Percentiles rank a stretch among this genome's conserved stretches.
Conservation (phyloP, 2,113 vertebrate species). For the Egretta garzetta region DNA sequence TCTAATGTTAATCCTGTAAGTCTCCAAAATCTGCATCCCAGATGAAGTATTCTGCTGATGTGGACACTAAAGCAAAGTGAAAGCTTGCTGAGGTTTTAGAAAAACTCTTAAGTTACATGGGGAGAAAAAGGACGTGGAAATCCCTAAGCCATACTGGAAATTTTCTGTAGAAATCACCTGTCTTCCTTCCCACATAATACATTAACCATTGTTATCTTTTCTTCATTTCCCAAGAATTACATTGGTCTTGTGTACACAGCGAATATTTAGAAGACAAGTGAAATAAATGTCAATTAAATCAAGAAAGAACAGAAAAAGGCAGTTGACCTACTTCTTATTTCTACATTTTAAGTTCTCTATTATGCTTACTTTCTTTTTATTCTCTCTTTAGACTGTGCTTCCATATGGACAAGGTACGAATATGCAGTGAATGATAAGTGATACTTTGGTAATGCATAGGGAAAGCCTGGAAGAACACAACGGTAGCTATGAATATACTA, state of each 20-base stretch:
- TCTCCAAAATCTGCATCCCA: background rate
- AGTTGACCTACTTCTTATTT: background rate
- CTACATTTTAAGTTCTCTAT: background rate
- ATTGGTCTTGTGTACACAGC: background rate
- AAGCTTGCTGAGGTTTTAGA: background rate
- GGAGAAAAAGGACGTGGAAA: background rate
- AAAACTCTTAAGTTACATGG: background rate
- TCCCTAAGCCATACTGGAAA: background rate
- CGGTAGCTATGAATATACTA: background rate
- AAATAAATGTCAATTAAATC: background rate
- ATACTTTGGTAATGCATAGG: background rate
- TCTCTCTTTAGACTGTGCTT: background rate
- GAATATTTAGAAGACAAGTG: background rate
- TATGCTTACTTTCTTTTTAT: background rate
- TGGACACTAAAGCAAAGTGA: background rate
- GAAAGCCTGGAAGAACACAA: background rate
- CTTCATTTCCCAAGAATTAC: background rate
- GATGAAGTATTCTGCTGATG: background rate
- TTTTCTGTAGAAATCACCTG: background rate
- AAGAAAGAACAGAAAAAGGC: background rate
- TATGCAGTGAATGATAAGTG: background rate
- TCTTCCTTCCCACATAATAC: background rate
- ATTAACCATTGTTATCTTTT: background rate
- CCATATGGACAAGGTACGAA: fast-evolving
- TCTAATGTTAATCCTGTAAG: background rate